Evolutionary conservation across 2,888 invertebrate species (phyloP).

Genomic region (Coenonympha arcania): DNA sequence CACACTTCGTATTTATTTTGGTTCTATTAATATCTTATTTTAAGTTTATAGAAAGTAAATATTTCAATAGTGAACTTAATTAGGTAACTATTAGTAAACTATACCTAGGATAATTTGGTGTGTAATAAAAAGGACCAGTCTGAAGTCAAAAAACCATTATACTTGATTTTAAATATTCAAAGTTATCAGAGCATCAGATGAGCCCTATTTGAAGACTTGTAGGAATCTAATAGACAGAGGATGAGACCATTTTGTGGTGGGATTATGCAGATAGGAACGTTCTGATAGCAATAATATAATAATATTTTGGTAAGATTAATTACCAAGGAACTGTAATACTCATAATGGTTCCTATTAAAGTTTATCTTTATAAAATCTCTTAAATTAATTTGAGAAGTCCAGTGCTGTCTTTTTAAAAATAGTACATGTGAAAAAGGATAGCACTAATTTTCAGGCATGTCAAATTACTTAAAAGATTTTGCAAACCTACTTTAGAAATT

Average conservation of each 20-base stretch:
- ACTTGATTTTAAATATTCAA: background rate
- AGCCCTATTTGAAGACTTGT: conserved; percentile 14
- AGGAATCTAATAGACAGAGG: conserved; percentile 50
- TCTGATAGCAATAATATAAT: conserved; percentile 11
- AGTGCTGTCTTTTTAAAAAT: no score
- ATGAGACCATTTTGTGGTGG: conserved; percentile 44
- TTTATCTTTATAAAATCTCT: no score
- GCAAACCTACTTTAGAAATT: no score
- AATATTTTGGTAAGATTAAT: conserved; percentile 12
- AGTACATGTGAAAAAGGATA: no score
- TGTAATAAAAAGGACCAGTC: background rate
- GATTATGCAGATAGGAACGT: conserved; percentile 32
- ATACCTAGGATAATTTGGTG: conserved; percentile 27
- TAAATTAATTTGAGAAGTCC: no score
- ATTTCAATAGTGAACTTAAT: conserved; percentile 43
- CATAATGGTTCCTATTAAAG: no score
- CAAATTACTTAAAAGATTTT: no score
- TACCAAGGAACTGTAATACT: conserved; percentile 28
- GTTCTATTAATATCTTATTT: conserved; percentile 40
- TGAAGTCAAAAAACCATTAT: background rate
- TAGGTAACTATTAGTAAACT: conserved; percentile 54
- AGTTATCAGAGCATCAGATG: background rate
- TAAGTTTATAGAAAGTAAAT: conserved; percentile 23
- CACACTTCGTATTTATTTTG: conserved; percentile 63
- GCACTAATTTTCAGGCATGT: no score